Base-by-base conservation (phyloP, 1,140 invertebrate species). In the Microplitis mediator region DNA sequence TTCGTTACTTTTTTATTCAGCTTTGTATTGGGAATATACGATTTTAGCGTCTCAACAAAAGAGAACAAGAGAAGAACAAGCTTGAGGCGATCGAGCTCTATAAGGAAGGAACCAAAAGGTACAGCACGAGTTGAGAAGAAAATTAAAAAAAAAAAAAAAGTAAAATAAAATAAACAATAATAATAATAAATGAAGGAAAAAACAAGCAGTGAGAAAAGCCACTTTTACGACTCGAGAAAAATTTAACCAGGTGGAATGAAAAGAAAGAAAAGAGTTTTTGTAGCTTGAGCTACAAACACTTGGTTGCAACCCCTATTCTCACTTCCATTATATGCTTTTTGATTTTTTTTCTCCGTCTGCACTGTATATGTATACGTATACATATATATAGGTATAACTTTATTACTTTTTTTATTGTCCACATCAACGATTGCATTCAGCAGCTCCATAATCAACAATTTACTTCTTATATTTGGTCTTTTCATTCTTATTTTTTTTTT, bases 211-310 rank as follows among this genome's bases (percentile, higher is more conserved):
- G 39, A 45, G 39, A 36, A 45, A 58, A 35, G 61, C 23, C 60
- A 70, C 58, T 62, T 70, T 70, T 70, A 70, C 58, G 69, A 62
- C 45, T 61, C 32, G 13, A 58, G 14, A 31, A 5, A 70, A 70
- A 64, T 58, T 50, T 70, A 51, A 52, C 32, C 69, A 70, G 69
- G 58, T 70, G 69, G 58, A 62, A 63, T 62, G 32, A 62, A 70
- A 56, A 35, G 13, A 69, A 35, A 51, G 52, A 62, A 51, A 58
- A 51, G 39, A 31, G 51, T 45, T 68, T 34, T 60, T 45, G 34
- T 45, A 50, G 58, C 67, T 14, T 31, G n/a, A 34, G 51, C 56
- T 31, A 23, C 23, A 58, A 52, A 34, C 32, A 68, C 65, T 68
- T 68, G 14, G 8, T 13, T 34, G 54, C 51, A 56, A 14, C 31